Evolutionary conservation across 2,113 vertebrate species (phyloP), one percentile per base, ranked within the genome.

Genomic region (Piliocolobus tephrosceles): DNA sequence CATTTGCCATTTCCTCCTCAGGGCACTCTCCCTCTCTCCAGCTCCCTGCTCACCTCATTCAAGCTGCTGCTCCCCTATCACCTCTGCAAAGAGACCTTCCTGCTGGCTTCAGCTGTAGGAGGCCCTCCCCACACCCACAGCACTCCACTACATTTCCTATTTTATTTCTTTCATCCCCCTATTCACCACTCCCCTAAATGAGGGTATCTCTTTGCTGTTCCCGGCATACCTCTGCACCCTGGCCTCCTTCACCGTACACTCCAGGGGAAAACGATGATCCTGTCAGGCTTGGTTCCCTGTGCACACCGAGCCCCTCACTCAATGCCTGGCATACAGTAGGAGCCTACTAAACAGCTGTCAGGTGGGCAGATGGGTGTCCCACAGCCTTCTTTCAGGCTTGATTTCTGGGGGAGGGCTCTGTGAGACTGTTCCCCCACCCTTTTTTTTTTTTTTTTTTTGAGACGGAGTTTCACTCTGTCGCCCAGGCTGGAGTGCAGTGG

Each of bases 211-310:
- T 4, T 38, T 76, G 16, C 55, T n/a, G 7, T 23, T 45, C 40
- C 12, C 9, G 8, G 43, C 50, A 18, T 14, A 18, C 47, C 47
- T 92, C 13, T 2, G 17, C 1, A 25, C 78, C 38, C 47, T 70
- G 12, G 2, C 7, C 76, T 70, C 4, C 68, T 70, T 3, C 0
- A 13, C 50, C 1, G 0, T 27, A 23, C 3, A 4, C 30, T 79
- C 87, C 50, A n/a, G 10, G 82, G 50, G 58, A 52, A 47, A 52
- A 35, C 1, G 6, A 1, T 0, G 4, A 4, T 25, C 43, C 35
- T 78, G 12, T 5, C 3, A 0, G 70, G 40, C 16, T 30, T 4
- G 50, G 50, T 4, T 8, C 8, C 38, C 82, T 45, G 2, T 27
- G 35, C 6, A 8, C 32, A 10, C 70, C 40, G 6, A 1, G 32